Base-by-base conservation (phyloP, 92 coral and sea anemone species). In the Bergia sp. region DNA sequence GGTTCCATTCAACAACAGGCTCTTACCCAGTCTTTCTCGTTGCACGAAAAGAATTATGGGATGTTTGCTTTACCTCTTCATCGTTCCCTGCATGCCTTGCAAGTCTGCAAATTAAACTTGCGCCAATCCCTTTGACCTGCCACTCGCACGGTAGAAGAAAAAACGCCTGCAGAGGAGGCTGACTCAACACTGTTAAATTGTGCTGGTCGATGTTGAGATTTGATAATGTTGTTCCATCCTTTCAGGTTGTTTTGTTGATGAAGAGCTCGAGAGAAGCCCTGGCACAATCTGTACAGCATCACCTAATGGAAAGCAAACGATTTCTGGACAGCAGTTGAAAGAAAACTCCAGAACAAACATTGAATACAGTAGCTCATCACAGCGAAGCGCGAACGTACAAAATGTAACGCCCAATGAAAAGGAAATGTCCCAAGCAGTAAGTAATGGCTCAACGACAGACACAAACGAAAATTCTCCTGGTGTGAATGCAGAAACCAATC, bases 241-340 rank as follows among this genome's bases (percentile, higher is more conserved):
- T 82, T 64, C 57, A 84, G 87, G 87, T 84, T 84, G 87, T 74
- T 84, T 84, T 84, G 87, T 84, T 42, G 87, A 84, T 67, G 87
- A 84, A 36, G 87, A 84, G 78, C 41, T 69, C 36, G 87, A 84
- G 40, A 72, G 75, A 69, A 84, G 79, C 64, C 87, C 79, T 7
- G 79, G 44, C 67, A 12, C 66, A 69, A 39, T 43, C 43, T 53
- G 65, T 84, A 49, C 50, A n/a, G 57, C 40, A 44, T 69, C 87
- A 45, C 87, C 78, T 67, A 84, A 84, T 69, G 79, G 66, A 45
- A 73, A 84, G 67, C 64, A 49, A 18, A 71, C 79, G 23, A 71
- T 39, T 47, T 37, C 65, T n/a, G 79, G 66, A 69, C 57, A 44
- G 43, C 87, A 47, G 78, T 84, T 73, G 58, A 84, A 84, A 43